Evolutionary conservation across 2,888 invertebrate species (phyloP).

Genomic region (Sarcophaga rosellei): DNA sequence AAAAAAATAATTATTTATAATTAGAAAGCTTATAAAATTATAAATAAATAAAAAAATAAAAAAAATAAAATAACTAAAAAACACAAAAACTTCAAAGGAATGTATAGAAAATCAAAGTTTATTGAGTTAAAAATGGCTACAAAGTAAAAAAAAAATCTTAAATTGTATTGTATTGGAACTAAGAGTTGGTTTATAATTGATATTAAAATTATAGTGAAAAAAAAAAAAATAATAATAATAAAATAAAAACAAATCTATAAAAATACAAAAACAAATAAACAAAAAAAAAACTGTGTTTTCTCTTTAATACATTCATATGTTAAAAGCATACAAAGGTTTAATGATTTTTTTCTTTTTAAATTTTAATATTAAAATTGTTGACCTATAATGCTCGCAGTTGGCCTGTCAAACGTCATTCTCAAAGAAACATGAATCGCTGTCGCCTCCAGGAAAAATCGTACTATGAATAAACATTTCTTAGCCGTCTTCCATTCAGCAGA

Average conservation of each 20-base stretch:
- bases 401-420: no score
- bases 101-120: conserved; percentile 53
- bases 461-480: no score
- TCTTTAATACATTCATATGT: background rate
- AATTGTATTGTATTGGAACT: conserved; percentile 29
- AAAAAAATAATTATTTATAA: conserved; percentile 40
- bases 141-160: background rate
- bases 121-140: conserved; percentile 16
- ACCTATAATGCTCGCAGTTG: no score
- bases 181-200: conserved; percentile 62
- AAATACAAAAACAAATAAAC: background rate
- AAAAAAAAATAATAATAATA: background rate
- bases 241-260: conserved; percentile 28
- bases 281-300: background rate
- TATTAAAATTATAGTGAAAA: conserved; percentile 34
- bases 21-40: conserved; percentile 55
- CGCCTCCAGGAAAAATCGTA: no score
- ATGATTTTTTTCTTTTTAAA: no score
- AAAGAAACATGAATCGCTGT: no score
- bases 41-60: conserved; percentile 23
- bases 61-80: conserved; percentile 15
- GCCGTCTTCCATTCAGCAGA: no score
- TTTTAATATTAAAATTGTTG: no score
- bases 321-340: background rate
- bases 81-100: conserved; percentile 1